Percentiles rank a stretch among this genome's conserved stretches.
Conservation (phyloP, 1,140 invertebrate species). For the Saccostrea glomerata region DNA sequence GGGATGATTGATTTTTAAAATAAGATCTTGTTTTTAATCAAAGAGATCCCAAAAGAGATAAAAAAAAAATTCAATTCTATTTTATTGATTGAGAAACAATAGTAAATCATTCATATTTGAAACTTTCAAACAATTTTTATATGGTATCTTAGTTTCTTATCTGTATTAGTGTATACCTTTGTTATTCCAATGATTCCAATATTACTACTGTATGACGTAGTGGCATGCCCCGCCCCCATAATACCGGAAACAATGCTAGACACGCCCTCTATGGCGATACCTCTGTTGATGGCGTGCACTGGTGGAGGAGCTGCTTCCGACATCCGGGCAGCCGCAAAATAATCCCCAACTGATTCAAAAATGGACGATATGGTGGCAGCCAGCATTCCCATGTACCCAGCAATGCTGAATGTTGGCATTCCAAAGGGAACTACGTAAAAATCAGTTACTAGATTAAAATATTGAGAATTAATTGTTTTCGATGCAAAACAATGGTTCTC, state of each 20-base stretch:
- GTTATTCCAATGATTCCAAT: constrained; percentile 89
- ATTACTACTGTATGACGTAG: constrained; percentile 89
- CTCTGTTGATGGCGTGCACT: constrained; percentile 88
- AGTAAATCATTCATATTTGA: too few relatives aligned
- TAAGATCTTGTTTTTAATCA: too few relatives aligned
- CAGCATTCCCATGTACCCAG: constrained; percentile 88
- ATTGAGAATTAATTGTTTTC: too few relatives aligned
- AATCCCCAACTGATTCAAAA: constrained; percentile 90
- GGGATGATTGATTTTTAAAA: too few relatives aligned
- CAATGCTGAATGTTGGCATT: constrained; percentile 85
- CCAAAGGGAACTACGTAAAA: constrained; percentile 78
- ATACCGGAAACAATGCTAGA: constrained; percentile 60
- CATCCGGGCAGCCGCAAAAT: constrained; percentile 91
- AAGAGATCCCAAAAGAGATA: too few relatives aligned
- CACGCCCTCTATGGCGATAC: constrained; percentile 70
- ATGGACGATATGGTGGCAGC: constrained; percentile 69
- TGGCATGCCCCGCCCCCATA: constrained; percentile 83
- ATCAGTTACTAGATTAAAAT: too few relatives aligned
- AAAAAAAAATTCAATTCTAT: too few relatives aligned
- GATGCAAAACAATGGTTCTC: too few relatives aligned
- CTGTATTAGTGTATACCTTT: constrained; percentile 71
- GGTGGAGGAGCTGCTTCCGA: constrained; percentile 89
- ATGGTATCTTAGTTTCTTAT: too few relatives aligned
- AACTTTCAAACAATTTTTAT: too few relatives aligned
- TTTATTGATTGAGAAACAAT: too few relatives aligned